Evolutionary conservation across 2,113 vertebrate genomes (phyloP).

Genomic region (Zapus hudsonius): DNA sequence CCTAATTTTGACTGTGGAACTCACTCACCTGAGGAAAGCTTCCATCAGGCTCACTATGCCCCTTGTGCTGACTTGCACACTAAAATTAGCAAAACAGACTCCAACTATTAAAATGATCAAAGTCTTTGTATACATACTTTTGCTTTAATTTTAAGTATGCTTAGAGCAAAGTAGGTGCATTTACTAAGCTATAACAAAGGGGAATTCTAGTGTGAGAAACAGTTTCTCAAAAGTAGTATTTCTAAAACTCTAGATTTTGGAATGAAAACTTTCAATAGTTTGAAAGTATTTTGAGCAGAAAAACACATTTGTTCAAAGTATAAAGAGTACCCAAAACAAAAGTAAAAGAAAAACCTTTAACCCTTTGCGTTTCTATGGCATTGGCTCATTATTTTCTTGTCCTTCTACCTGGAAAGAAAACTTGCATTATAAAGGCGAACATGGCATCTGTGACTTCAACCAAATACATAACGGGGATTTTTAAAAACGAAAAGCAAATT

Average conservation of each 20-base stretch:
- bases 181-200: constrained; percentile 80
- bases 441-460: constrained; percentile 89
- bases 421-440: constrained; percentile 90
- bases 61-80: constrained; percentile 84
- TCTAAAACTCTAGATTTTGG: constrained; percentile 81
- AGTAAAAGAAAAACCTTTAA: constrained; percentile 92
- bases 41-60: constrained; percentile 87
- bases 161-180: constrained; percentile 79
- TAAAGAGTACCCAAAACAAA: constrained; percentile 89
- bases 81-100: constrained; percentile 87
- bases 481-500: constrained; percentile 87
- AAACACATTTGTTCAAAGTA: constrained; percentile 85
- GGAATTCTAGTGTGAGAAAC: constrained; percentile 81
- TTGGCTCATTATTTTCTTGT: constrained; percentile 91
- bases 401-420: constrained; percentile 93
- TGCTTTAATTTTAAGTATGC: constrained; percentile 75
- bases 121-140: constrained; percentile 81
- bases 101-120: constrained; percentile 85
- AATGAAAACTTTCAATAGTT: constrained; percentile 85
- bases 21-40: constrained; percentile 87
- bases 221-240: constrained; percentile 86
- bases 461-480: constrained; percentile 85
- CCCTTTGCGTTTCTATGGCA: constrained; percentile 92
- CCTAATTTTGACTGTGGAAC: constrained; percentile 83
- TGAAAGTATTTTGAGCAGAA: constrained; percentile 86